Percentiles rank a stretch among this genome's conserved stretches.
Evolutionary conservation across 1,140 invertebrate genomes (phyloP).

Genomic region (Gonatopus flavifemur): DNA sequence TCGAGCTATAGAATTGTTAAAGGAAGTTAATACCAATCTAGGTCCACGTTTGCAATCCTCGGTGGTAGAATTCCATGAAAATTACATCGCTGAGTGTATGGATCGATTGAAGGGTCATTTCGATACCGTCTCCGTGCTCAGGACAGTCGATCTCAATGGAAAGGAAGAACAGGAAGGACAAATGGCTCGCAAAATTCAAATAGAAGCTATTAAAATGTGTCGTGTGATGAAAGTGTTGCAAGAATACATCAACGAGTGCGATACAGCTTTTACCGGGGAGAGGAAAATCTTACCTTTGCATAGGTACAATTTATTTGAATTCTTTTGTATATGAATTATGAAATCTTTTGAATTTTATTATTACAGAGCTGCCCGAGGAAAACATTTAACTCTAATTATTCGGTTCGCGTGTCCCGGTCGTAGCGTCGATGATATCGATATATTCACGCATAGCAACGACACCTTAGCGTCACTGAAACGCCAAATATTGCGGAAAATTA

Average conservation of each 20-base stretch:
- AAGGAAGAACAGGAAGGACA: constrained; percentile 54
- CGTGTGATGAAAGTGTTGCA: constrained; percentile 91
- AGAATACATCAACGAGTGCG: constrained; percentile 95
- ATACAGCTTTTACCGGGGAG: constrained; percentile 88
- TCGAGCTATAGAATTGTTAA: constrained; percentile 87
- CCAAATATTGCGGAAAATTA: constrained; percentile 74
- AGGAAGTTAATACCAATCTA: constrained; percentile 92
- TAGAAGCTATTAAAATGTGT: constrained; percentile 88
- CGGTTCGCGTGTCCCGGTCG: constrained; percentile 88
- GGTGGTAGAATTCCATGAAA: constrained; percentile 81
- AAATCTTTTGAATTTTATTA: constrained; percentile 23
- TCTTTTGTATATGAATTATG: constrained; percentile 6
- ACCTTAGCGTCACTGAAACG: constrained; percentile 80
- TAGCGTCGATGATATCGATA: constrained; percentile 89
- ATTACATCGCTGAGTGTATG: constrained; percentile 87
- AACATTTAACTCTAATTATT: constrained; percentile 83
- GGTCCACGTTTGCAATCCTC: constrained; percentile 79
- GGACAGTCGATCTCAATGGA: constrained; percentile 60
- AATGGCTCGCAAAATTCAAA: constrained; percentile 54
- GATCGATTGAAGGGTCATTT: constrained; percentile 85
- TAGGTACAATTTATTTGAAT: constrained; percentile 58
- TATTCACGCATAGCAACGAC: constrained; percentile 93
- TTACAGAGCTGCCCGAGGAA: constrained; percentile 81
- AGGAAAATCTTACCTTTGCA: constrained; percentile 85
- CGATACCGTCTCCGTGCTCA: constrained; percentile 67